Conservation (phyloP, 1,140 invertebrate genomes). For the Heliothis virescens region DNA sequence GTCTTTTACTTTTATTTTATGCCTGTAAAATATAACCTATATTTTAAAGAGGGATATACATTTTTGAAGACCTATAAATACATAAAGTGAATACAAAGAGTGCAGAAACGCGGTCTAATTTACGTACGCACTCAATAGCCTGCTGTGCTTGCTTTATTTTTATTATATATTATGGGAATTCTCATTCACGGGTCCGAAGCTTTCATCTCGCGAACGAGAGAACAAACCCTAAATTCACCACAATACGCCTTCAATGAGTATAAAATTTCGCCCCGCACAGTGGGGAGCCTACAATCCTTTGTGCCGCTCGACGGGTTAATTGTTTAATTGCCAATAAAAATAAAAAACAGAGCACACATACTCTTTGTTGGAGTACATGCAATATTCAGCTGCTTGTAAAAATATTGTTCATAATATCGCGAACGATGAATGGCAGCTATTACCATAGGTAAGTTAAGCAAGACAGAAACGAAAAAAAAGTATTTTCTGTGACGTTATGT, state of each 20-base stretch:
- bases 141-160: constrained; percentile 62
- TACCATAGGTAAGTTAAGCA: constrained; percentile 8
- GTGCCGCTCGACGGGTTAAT: constrained; percentile 80
- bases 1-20: constrained; percentile 53
- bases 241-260: constrained; percentile 78
- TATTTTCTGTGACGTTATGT: too few relatives aligned
- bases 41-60: background rate
- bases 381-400: constrained; percentile 67
- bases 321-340: constrained; percentile 86
- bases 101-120: constrained; percentile 59
- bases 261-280: constrained; percentile 79
- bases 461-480: too few relatives aligned
- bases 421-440: background rate
- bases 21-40: background rate
- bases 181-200: constrained; percentile 60
- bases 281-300: constrained; percentile 72
- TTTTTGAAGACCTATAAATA: background rate
- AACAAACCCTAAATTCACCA: constrained; percentile 78
- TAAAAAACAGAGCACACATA: constrained; percentile 69
- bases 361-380: constrained; percentile 22
- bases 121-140: constrained; percentile 52
- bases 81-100: constrained; percentile 9
- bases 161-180: constrained; percentile 56
- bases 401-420: constrained; percentile 34
- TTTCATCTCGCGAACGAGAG: constrained; percentile 63